Base-by-base conservation (phyloP, 2,888 invertebrate genomes). In the Syritta pipiens region DNA sequence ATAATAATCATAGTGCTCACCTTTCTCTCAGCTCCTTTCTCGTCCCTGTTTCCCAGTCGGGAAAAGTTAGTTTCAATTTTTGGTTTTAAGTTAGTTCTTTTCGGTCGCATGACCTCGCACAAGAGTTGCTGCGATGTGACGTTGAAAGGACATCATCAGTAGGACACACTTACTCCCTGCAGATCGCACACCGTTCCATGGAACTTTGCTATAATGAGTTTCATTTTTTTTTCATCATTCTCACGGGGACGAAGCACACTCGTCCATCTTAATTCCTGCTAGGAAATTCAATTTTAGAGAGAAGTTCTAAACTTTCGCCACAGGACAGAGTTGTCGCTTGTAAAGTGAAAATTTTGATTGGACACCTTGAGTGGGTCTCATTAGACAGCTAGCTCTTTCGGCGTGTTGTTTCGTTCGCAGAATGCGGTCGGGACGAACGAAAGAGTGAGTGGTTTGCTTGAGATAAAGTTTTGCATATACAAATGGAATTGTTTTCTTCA, bases 201-300 rank as follows among this genome's bases (percentile, higher is more conserved):
- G n/a, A n/a, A n/a, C n/a, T n/a, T n/a, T n/a, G n/a, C n/a, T n/a
- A 9, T 32, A 44, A 46, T 32, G 59, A 63, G 51, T 49, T 51
- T 22, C 37, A 48, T 55, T 6, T 24, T 17, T 35, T 44, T 30
- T 62, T 17, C 55, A 32, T 26, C 12, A 26, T 40, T 46, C 17
- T 28, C 22, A 24, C 12, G 17, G 3, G 4, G 28, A 20, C 17
- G 10, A 51, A 26, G 12, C 22, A 9, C 40, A 26, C 26, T 28
- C 40, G 30, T 30, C 10, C 48, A 59, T 19, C 24, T 49, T 28
- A 28, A 30, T 10, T 57, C 30, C 40, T 63, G 14, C 26, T 10
- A 28, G 55, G 26, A 62, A 68, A 79, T 79, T 74, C 35, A 67
- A 60, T 79, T 72, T 48, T 40, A 20, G 17, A n/a, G 57, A n/a